A percentile compares a stretch with the other conserved stretches of the same genome.
These are phyloP conservation scores for Heterodera filipjevi DNA, from an alignment of 2,888 invertebrate species.

Conservation along the genomic window DNA sequence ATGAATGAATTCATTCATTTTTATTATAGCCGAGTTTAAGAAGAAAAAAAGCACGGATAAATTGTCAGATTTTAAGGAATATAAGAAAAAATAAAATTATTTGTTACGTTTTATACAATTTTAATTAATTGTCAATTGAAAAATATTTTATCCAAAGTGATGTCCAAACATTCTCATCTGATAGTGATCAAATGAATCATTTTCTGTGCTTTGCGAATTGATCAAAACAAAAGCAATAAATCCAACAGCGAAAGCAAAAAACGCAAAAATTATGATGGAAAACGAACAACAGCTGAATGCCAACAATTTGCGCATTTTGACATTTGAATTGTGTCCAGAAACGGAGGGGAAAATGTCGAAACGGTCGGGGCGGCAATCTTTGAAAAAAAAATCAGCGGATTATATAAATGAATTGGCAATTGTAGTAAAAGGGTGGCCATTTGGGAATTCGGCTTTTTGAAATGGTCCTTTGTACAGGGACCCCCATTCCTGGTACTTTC, in stretches of 20 bases:
- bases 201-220: neutral
- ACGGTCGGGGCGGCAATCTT: neutral
- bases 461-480: no score
- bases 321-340: neutral
- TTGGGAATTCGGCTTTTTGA: no score
- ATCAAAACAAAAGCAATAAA: neutral
- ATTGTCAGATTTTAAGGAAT: no score
- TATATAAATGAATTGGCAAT: neutral
- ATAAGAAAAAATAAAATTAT: no score
- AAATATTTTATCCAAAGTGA: neutral
- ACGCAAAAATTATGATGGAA: neutral
- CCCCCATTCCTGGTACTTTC: no score
- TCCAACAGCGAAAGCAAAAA: neutral
- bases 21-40: no score
- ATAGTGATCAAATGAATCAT: neutral
- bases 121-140: neutral
- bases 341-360: neutral
- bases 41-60: no score
- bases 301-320: neutral
- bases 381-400: neutral
- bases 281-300: slow-evolving; percentile 4
- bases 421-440: no score
- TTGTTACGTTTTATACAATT: no score
- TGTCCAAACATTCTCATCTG: slow-evolving; percentile 8
- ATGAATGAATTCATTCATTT: no score